Percentiles rank a stretch among this genome's conserved stretches.
Conservation (phyloP, 2,797 vertebrate genomes). For the Lophius americanus region DNA sequence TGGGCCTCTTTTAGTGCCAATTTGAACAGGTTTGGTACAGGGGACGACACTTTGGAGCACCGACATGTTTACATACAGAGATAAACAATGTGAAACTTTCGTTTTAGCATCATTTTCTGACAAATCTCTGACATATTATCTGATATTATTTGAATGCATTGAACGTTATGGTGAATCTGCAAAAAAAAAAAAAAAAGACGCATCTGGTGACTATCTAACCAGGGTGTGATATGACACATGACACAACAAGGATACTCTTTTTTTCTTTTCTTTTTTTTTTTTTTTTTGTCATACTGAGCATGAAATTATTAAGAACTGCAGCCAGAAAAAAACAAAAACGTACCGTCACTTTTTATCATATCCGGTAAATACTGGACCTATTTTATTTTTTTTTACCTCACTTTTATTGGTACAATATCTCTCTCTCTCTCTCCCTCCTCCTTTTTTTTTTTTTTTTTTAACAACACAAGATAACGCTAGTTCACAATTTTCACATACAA, state of each 20-base stretch:
- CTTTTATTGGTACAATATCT: conserved; percentile 47
- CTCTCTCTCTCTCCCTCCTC: conserved; percentile 12
- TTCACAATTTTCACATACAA: conserved; percentile 71
- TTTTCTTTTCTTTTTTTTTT: background rate
- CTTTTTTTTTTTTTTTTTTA: conserved; percentile 14
- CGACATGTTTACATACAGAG: conserved; percentile 20
- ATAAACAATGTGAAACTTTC: conserved; percentile 5
- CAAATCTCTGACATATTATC: no score
- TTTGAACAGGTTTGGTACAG: conserved; percentile 42
- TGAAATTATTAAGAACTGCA: conserved; percentile 42
- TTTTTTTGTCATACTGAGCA: conserved; percentile 41
- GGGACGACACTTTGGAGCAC: conserved; percentile 20
- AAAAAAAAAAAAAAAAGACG: background rate
- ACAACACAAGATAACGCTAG: conserved; percentile 64
- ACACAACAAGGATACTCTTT: conserved; percentile 45
- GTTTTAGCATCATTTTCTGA: conserved; percentile 13
- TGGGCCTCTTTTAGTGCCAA: conserved; percentile 42
- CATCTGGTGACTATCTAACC: conserved; percentile 22
- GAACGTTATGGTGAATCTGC: background rate
- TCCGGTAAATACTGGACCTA: conserved; percentile 43
- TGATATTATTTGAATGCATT: background rate
- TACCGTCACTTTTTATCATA: conserved; percentile 40
- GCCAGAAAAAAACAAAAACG: conserved; percentile 21
- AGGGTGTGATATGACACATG: conserved; percentile 32
- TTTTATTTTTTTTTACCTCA: conserved; percentile 42